Base-by-base conservation (phyloP, 2,888 invertebrate genomes). In the Chaetogeoica ovagalla region DNA sequence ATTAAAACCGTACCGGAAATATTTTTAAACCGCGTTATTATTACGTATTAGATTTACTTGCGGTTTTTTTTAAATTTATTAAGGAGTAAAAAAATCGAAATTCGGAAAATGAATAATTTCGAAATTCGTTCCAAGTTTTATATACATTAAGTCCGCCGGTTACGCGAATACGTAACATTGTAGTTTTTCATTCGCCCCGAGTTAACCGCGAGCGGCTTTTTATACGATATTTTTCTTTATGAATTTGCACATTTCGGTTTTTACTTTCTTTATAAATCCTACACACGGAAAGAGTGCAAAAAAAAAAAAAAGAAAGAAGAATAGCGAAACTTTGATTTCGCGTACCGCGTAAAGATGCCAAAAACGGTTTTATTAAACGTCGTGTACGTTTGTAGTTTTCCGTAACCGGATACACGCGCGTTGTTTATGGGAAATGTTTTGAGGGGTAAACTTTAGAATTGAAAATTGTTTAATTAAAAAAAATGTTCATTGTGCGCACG, bases 61-160 rank as follows among this genome's bases (percentile, higher is more conserved):
- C 39, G 37, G 39, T 21, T 0, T 37, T 55, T 21, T 57, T 57
- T n/a, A n/a, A 65, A 57, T 75, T 66, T 43, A 23, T 23, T 57
- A 19, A 6, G 57, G 19, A 39, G 11, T 30, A 30, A 30, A 30
- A 30, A 57, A 66, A 11, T 57, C 19, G 23, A 39, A 75, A 75
- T 65, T 75, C 23, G 13, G 39, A 66, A 30, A 30, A 13, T 13
- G 9, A 11, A 66, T 66, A 75, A 75, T 66, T 66, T 11, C 21
- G 48, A 77, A 77, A 69, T 60, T 48, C 15, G 15, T 21, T n/a
- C 43, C 37, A 55, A 70, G 70, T 77, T 70, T 77, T 70, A 77
- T 70, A 77, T 70, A 77, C 63, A 77, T 77, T 70, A 77, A 77
- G 70, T 60, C 77, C 77, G 60, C 37, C 17, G 70, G 30, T 30